These are phyloP conservation scores for Hymenochirus boettgeri DNA, from an alignment of 2,113 vertebrate genomes.

Conservation along the genomic window DNA sequence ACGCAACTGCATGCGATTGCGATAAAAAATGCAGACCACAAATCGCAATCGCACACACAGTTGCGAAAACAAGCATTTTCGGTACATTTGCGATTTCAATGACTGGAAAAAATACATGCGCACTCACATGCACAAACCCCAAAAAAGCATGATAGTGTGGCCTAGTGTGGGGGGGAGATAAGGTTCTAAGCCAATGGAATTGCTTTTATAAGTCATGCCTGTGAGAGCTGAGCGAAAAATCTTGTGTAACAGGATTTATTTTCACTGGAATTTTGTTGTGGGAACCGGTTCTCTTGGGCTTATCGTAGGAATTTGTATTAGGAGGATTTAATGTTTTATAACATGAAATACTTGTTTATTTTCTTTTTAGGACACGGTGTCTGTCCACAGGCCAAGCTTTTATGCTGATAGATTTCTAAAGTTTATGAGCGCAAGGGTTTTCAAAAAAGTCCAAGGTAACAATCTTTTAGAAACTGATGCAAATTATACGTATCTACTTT, in stretches of 20 bases:
- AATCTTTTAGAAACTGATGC: too few species aligned
- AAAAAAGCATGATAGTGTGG: too few species aligned
- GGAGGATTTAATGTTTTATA: constrained; percentile 39
- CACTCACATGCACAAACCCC: too few species aligned
- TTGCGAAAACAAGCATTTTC: too few species aligned
- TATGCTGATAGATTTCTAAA: constrained; percentile 96
- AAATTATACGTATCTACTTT: too few species aligned
- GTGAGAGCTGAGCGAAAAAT: constrained; percentile 21
- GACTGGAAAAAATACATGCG: too few species aligned
- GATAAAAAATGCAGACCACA: too few species aligned
- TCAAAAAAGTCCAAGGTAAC: constrained; percentile 89
- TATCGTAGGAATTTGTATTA: constrained; percentile 40
- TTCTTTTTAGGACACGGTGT: constrained; percentile 83
- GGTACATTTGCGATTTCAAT: too few species aligned
- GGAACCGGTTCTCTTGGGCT: constrained; percentile 23
- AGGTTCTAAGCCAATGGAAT: constrained; percentile 20
- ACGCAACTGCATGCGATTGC: too few species aligned
- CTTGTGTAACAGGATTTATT: constrained; percentile 37
- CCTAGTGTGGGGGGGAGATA: too few species aligned
- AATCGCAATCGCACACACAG: too few species aligned
- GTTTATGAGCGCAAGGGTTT: constrained; percentile 93
- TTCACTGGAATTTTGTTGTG: constrained; percentile 35
- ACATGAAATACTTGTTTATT: constrained; percentile 39
- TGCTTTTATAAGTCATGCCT: constrained; percentile 22
- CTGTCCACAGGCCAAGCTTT: constrained; percentile 92